Evolutionary conservation across 2,113 vertebrate species (phyloP).

Genomic region (Orientallactaga bullata): DNA sequence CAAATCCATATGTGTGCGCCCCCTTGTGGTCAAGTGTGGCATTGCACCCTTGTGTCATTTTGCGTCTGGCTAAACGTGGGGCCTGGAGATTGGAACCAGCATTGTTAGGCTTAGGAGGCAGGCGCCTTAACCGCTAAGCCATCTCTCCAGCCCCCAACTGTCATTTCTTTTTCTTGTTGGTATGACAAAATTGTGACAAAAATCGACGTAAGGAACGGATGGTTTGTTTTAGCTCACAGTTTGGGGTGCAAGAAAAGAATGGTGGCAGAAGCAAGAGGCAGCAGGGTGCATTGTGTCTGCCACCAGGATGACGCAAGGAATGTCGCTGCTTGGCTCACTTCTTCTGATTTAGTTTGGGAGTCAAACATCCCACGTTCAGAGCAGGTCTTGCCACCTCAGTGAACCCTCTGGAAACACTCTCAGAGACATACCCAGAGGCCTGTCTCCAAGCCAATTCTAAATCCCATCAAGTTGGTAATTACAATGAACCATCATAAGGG

Average conservation of each 20-base stretch:
- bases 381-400: background rate
- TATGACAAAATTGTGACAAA: background rate
- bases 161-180: background rate
- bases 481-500: background rate
- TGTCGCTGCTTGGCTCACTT: background rate
- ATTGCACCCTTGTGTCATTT: too few relatives aligned
- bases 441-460: background rate
- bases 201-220: background rate
- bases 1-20: too few relatives aligned
- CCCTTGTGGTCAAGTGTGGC: too few relatives aligned
- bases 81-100: too few relatives aligned
- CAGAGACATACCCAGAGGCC: background rate
- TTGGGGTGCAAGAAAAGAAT: background rate
- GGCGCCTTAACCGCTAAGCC: too few relatives aligned
- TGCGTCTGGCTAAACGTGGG: too few relatives aligned
- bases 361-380: background rate
- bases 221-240: background rate
- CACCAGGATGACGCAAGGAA: background rate
- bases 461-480: background rate
- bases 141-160: too few relatives aligned
- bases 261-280: background rate
- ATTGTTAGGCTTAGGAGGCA: too few relatives aligned
- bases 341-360: background rate
- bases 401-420: background rate
- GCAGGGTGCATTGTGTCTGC: background rate